phyloP scores from a whole-genome alignment of 2,113 vertebrate species.

The Cyphomyrus plagiostoma region DNA sequence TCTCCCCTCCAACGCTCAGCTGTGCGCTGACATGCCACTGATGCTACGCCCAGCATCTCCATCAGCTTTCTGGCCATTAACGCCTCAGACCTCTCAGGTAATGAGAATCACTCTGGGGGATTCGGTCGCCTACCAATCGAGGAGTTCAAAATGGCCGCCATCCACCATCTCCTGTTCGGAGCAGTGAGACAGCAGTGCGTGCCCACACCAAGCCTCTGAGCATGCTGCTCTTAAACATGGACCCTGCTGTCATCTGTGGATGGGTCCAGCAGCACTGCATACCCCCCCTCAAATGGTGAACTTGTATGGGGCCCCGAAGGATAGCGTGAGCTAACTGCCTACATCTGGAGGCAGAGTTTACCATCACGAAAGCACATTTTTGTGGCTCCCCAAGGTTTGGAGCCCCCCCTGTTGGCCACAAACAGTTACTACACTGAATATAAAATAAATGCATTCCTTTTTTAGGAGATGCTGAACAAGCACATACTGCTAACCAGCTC shows the following conservation, averaged over 20 bases:
- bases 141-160: background rate
- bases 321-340: background rate
- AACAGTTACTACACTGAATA: background rate
- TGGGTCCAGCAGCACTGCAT: background rate
- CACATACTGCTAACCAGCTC: background rate
- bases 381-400: background rate
- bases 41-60: background rate
- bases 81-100: background rate
- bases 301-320: background rate
- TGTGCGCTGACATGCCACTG: background rate
- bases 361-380: background rate
- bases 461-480: background rate
- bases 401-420: background rate
- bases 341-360: background rate
- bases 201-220: background rate
- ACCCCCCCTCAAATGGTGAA: background rate
- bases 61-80: background rate
- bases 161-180: background rate
- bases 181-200: background rate
- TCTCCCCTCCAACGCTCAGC: background rate
- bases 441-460: background rate
- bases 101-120: background rate
- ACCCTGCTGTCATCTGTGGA: background rate
- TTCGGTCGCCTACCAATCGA: background rate
- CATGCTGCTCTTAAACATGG: background rate